Conservation (phyloP, 1,140 invertebrate species). For the Diabrotica undecimpunctata region DNA sequence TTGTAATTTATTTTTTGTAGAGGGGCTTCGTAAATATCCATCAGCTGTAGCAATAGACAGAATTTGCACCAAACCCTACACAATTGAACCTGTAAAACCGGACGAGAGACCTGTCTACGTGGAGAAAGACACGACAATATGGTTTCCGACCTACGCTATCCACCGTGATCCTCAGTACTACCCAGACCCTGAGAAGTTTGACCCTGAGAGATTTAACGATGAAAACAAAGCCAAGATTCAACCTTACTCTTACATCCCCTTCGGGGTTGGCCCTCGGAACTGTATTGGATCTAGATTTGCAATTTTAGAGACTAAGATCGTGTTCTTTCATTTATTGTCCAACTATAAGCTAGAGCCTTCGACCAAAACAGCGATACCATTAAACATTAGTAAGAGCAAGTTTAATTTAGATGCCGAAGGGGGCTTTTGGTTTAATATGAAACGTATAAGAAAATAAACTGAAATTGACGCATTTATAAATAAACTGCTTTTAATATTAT, state of each 20-base stretch:
- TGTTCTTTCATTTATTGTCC: constrained; percentile 18
- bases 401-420: too few species aligned
- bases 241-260: constrained; percentile 54
- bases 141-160: constrained; percentile 24
- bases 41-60: constrained; percentile 41
- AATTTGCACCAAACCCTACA: constrained; percentile 49
- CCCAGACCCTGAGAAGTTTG: constrained; percentile 31
- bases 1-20: constrained; percentile 36
- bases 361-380: too few species aligned
- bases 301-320: constrained; percentile 39
- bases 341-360: too few species aligned
- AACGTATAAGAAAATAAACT: too few species aligned
- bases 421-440: too few species aligned
- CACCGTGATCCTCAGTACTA: constrained; percentile 34
- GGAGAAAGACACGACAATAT: constrained; percentile 39
- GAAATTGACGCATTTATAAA: too few species aligned
- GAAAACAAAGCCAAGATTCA: constrained; percentile 42
- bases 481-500: too few species aligned
- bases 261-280: constrained; percentile 53
- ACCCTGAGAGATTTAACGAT: constrained; percentile 35
- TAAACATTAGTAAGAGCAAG: too few species aligned
- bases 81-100: constrained; percentile 32
- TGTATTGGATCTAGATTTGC: constrained; percentile 40
- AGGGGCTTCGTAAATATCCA: constrained; percentile 58
- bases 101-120: constrained; percentile 45